Percentiles rank a stretch among this genome's conserved stretches.
These are phyloP conservation scores for Drosophila acutilabella DNA, from an alignment of 2,888 invertebrate species.

Conservation along the genomic window DNA sequence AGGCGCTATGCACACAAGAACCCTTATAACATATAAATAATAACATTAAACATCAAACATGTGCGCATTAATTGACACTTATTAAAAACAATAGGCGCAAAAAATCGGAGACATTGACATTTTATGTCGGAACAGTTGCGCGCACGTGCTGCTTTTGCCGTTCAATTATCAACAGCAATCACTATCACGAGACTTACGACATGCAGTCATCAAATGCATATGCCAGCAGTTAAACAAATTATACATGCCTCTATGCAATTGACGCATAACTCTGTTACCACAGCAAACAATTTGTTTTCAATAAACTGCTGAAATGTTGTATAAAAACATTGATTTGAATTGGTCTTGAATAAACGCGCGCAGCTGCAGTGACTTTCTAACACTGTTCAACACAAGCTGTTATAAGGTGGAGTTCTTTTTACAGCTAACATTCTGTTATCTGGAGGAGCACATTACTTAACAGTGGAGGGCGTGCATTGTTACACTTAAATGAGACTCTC, in stretches of 20 bases:
- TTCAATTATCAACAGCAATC: conserved; percentile 44
- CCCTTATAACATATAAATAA: conserved; percentile 37
- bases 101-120: conserved; percentile 40
- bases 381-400: conserved; percentile 22
- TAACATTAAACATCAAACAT: conserved; percentile 42
- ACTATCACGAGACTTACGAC: conserved; percentile 60
- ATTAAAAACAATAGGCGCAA: conserved; percentile 52
- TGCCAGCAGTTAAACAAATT: conserved; percentile 12
- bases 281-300: not conserved
- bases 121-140: conserved; percentile 42
- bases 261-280: not conserved
- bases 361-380: not conserved
- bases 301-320: not conserved
- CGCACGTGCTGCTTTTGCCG: conserved; percentile 58
- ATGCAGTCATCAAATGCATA: conserved; percentile 10
- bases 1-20: conserved; percentile 30
- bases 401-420: not conserved
- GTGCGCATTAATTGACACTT: conserved; percentile 72
- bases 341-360: not conserved
- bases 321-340: conserved; percentile 18
- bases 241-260: not conserved
- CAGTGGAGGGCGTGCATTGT: too few relatives aligned
- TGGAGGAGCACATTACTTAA: too few relatives aligned
- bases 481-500: too few relatives aligned
- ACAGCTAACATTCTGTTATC: too few relatives aligned